These are phyloP conservation scores for Drosophila seguyi DNA, from an alignment of 1,140 invertebrate species.

Conservation along the genomic window DNA sequence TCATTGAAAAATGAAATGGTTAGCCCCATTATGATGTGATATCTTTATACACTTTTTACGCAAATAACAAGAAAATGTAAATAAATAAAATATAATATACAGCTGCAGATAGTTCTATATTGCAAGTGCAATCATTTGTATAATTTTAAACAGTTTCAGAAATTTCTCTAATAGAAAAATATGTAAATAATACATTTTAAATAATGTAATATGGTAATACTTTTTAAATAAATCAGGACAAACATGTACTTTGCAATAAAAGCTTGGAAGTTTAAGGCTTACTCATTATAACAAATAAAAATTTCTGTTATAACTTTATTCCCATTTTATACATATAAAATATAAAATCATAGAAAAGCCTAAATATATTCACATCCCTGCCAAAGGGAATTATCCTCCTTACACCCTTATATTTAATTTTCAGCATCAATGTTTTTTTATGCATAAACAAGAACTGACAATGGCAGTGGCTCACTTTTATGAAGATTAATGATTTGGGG, in stretches of 20 bases:
- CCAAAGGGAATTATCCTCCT: not conserved
- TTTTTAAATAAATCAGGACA: too few relatives aligned
- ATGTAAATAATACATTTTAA: too few relatives aligned
- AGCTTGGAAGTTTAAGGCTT: too few relatives aligned
- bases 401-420: not conserved
- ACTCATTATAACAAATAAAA: too few relatives aligned
- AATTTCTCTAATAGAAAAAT: too few relatives aligned
- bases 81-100: not conserved
- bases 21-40: not conserved
- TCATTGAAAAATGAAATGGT: slow-evolving; percentile 60
- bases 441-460: slow-evolving; percentile 47
- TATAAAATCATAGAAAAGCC: too few relatives aligned
- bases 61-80: not conserved
- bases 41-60: slow-evolving; percentile 2
- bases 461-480: slow-evolving; percentile 55
- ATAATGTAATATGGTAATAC: too few relatives aligned
- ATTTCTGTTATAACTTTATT: too few relatives aligned
- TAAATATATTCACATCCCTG: not conserved
- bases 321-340: not conserved
- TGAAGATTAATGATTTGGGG: slow-evolving; percentile 78
- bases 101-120: not conserved
- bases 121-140: too few relatives aligned
- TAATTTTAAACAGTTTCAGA: too few relatives aligned
- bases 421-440: slow-evolving; percentile 20
- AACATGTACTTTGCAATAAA: too few relatives aligned